These are phyloP conservation scores for Germaria angustata DNA, from an alignment of 2,888 invertebrate genomes.

Conservation along the genomic window DNA sequence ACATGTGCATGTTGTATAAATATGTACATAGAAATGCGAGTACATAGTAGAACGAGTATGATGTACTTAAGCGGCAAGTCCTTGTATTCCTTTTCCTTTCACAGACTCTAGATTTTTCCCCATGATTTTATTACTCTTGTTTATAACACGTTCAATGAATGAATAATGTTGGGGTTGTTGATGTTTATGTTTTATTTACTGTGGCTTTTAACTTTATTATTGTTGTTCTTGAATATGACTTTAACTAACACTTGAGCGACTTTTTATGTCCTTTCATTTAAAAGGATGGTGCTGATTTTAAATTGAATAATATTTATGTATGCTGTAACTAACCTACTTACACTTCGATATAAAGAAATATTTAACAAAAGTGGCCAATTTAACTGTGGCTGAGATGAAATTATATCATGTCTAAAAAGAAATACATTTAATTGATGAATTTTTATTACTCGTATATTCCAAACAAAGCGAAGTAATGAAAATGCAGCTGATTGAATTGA, in stretches of 20 bases:
- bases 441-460: too few relatives aligned
- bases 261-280: neutral
- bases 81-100: constrained; percentile 1
- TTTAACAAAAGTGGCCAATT: too few relatives aligned
- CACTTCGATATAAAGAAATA: too few relatives aligned
- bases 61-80: neutral
- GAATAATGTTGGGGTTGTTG: constrained; percentile 7
- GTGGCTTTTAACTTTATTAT: neutral
- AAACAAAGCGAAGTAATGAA: too few relatives aligned
- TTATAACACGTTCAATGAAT: constrained; percentile 1
- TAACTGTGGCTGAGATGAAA: too few relatives aligned
- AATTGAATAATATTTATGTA: neutral
- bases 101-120: neutral
- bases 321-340: too few relatives aligned
- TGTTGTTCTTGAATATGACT: neutral
- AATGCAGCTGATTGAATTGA: too few relatives aligned
- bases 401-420: too few relatives aligned
- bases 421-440: too few relatives aligned
- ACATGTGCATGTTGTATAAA: too few relatives aligned
- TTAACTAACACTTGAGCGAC: neutral
- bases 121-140: neutral
- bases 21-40: too few relatives aligned
- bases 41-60: neutral
- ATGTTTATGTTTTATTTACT: constrained; percentile 8
- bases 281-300: constrained; percentile 2